Percentiles rank a stretch among this genome's conserved stretches.
These are phyloP conservation scores for Ptychoptera contaminata DNA, from an alignment of 2,888 invertebrate species.

Conservation along the genomic window DNA sequence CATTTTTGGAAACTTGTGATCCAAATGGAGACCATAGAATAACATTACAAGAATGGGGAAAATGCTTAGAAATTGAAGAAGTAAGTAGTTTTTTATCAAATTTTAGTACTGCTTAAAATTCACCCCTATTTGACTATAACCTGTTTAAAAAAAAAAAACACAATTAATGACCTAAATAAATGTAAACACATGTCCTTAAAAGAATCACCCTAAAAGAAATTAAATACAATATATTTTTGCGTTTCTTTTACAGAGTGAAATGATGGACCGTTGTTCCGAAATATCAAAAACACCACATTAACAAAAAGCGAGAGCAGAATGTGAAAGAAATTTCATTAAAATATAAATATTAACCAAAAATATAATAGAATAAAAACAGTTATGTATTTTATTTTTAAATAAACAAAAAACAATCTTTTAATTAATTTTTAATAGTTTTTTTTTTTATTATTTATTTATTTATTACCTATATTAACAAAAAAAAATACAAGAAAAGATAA, in stretches of 20 bases:
- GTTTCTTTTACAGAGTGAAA: slow-evolving; percentile 43
- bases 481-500: too few species aligned
- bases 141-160: slow-evolving; percentile 1
- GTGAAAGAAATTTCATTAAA: background rate
- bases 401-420: too few species aligned
- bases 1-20: slow-evolving; percentile 88
- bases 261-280: slow-evolving; percentile 67
- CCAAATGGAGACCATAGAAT: slow-evolving; percentile 77
- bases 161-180: too few species aligned
- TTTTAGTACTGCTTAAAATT: too few species aligned
- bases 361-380: too few species aligned
- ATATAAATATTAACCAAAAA: too few species aligned
- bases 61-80: slow-evolving; percentile 69
- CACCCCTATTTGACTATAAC: background rate
- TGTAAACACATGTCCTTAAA: background rate
- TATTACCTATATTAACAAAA: too few species aligned
- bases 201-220: slow-evolving; percentile 1
- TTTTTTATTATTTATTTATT: too few species aligned
- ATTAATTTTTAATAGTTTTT: too few species aligned
- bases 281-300: slow-evolving; percentile 37
- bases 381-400: too few species aligned
- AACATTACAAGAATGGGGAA: slow-evolving; percentile 85
- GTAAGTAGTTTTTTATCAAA: slow-evolving; percentile 29
- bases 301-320: slow-evolving; percentile 11
- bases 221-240: slow-evolving; percentile 10